Percentiles rank a stretch among this genome's conserved stretches.
Evolutionary conservation across 2,888 invertebrate species (phyloP).

Genomic region (Siphonodentalium dalli): DNA sequence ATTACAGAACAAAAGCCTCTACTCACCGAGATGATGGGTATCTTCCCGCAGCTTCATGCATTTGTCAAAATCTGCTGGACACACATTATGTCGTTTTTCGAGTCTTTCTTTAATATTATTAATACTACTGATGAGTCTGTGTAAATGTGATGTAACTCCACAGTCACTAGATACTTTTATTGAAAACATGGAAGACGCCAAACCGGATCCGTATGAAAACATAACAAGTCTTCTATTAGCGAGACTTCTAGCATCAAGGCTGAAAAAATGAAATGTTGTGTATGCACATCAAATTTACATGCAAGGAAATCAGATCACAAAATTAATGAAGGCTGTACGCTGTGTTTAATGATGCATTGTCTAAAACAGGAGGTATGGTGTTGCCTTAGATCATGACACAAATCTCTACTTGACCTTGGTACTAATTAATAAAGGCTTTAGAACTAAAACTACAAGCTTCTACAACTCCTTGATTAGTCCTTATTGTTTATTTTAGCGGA

Average conservation of each 20-base stretch:
- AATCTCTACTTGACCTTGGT: too few species aligned
- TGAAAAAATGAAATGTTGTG: constrained; percentile 45
- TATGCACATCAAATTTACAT: too few species aligned
- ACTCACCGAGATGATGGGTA: constrained; percentile 77
- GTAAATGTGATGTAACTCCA: constrained; percentile 69
- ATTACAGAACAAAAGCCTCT: too few species aligned
- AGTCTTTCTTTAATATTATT: constrained; percentile 75
- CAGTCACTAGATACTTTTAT: constrained; percentile 76
- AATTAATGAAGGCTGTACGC: too few species aligned
- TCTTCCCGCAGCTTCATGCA: constrained; percentile 82
- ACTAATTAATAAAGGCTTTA: too few species aligned
- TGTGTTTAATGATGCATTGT: too few species aligned
- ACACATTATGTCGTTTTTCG: constrained; percentile 75
- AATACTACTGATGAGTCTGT: constrained; percentile 74
- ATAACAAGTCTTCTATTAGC: constrained; percentile 83
- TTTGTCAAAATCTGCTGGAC: constrained; percentile 80
- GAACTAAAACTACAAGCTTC: too few species aligned
- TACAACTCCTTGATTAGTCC: too few species aligned
- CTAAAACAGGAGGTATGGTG: too few species aligned
- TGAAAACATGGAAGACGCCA: constrained; percentile 93
- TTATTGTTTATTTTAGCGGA: too few species aligned
- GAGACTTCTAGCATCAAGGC: constrained; percentile 74
- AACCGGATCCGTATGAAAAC: constrained; percentile 97
- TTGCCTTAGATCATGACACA: too few species aligned
- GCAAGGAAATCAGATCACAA: too few species aligned